A percentile compares a stretch with the other conserved stretches of the same genome.
These are phyloP conservation scores for Orchestia grillus DNA, from an alignment of 1,140 invertebrate species.

Conservation along the genomic window DNA sequence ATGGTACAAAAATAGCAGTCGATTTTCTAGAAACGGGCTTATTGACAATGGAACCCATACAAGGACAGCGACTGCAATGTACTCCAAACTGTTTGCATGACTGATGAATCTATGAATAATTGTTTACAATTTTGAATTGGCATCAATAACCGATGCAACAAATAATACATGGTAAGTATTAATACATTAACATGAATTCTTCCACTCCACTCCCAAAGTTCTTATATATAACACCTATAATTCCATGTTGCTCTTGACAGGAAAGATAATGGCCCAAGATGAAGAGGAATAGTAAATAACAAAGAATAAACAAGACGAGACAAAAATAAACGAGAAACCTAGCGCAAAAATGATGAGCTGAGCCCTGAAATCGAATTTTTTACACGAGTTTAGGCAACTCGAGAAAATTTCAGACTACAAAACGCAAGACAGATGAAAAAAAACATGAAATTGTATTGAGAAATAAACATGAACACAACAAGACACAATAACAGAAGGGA, in stretches of 20 bases:
- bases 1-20: background rate
- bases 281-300: background rate
- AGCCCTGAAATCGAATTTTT: background rate
- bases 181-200: background rate
- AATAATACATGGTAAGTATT: background rate
- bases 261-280: background rate
- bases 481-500: conserved; percentile 19
- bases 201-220: background rate
- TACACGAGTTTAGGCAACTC: background rate
- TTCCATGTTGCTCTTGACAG: background rate
- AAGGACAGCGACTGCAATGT: background rate
- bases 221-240: too few relatives aligned
- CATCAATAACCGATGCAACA: background rate
- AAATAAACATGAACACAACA: conserved; percentile 20
- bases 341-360: background rate
- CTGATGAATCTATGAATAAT: background rate
- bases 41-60: background rate
- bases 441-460: background rate
- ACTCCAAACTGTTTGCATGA: background rate
- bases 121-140: background rate
- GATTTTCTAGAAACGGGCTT: background rate
- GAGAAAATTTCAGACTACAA: background rate
- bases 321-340: background rate
- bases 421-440: background rate
- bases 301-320: background rate